phyloP scores from a whole-genome alignment of 2,113 vertebrate genomes.

The Gobio gobio region DNA sequence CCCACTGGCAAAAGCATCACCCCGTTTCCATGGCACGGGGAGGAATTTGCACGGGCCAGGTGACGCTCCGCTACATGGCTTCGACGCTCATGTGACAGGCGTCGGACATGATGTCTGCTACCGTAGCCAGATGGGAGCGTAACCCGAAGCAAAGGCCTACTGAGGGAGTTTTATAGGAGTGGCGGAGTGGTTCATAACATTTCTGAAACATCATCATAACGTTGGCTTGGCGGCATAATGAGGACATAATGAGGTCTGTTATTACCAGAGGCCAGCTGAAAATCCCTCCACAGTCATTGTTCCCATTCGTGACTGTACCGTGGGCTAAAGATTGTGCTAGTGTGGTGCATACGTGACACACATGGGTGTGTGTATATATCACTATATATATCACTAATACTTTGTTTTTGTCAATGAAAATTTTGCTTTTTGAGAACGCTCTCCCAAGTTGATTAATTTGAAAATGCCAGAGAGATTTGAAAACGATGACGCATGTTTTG shows the following conservation, averaged over 20 bases:
- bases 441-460: no score
- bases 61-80: conserved; percentile 11
- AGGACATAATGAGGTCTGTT: conserved; percentile 48
- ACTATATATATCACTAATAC: background rate
- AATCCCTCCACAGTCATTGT: conserved; percentile 45
- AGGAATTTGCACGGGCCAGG: conserved; percentile 18
- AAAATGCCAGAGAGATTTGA: no score
- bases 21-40: background rate
- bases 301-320: conserved; percentile 19
- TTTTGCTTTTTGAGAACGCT: no score
- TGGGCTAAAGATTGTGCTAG: conserved; percentile 2
- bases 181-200: conserved; percentile 31
- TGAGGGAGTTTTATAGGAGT: conserved; percentile 43
- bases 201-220: conserved; percentile 53
- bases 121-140: conserved; percentile 18
- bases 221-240: conserved; percentile 39
- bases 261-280: conserved; percentile 36
- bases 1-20: conserved; percentile 50
- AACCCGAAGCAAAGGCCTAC: conserved; percentile 20
- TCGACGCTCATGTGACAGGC: background rate
- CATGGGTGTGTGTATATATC: background rate
- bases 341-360: conserved; percentile 1
- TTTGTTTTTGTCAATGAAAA: no score
- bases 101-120: conserved; percentile 9
- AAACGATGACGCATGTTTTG: no score